Percentiles rank a stretch among this genome's conserved stretches.
phyloP scores from a whole-genome alignment of 2,113 vertebrate species.

The Dromiciops gliroides region DNA sequence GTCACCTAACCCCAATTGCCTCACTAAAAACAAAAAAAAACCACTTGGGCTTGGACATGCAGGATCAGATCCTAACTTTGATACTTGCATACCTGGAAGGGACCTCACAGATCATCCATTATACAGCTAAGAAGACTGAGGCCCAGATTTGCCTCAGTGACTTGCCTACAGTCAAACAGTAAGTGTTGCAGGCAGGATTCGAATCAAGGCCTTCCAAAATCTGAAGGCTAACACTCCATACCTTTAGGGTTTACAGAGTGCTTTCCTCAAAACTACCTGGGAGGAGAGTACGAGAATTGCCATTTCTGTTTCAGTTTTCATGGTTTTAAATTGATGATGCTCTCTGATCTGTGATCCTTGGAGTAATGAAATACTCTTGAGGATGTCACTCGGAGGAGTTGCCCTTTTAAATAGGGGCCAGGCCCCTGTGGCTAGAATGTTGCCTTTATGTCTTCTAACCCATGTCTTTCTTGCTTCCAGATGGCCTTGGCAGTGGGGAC shows the following conservation, averaged over 20 bases:
- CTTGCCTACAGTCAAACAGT: background rate
- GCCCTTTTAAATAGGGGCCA: background rate
- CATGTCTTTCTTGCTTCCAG: constrained; percentile 61
- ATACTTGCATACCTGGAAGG: background rate
- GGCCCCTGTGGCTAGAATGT: background rate
- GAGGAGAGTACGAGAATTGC: background rate
- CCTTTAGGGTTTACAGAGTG: background rate
- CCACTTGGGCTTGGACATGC: background rate
- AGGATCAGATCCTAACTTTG: background rate
- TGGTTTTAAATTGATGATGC: background rate
- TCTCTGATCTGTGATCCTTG: background rate
- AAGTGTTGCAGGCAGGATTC: background rate
- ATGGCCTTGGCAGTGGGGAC: constrained; percentile 71
- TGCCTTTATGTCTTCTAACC: constrained; percentile 5
- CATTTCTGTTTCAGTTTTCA: background rate
- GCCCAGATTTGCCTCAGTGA: background rate
- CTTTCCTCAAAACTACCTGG: background rate
- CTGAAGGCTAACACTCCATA: background rate
- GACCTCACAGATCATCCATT: background rate
- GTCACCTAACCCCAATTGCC: too few relatives aligned
- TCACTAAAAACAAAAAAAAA: too few relatives aligned
- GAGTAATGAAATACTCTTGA: background rate
- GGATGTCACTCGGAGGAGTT: background rate
- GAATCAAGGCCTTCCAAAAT: background rate
- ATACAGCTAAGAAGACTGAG: background rate